A percentile compares a stretch with the other conserved stretches of the same genome.
phyloP scores from a whole-genome alignment of 2,888 invertebrate genomes.

The Brenthis hecate region DNA sequence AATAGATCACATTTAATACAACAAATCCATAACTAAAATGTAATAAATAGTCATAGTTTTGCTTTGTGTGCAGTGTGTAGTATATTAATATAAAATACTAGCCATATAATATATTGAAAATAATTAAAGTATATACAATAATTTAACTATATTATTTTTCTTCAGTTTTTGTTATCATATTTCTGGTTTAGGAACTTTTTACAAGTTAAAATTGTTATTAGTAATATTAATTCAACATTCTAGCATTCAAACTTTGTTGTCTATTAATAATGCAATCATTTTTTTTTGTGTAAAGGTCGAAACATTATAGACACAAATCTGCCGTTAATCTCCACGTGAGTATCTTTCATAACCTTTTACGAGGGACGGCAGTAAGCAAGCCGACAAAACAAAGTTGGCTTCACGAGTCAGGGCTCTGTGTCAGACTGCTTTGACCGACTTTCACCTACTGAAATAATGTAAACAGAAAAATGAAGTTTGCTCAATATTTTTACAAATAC shows the following conservation, averaged over 20 bases:
- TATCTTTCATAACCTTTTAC: slow-evolving; percentile 71
- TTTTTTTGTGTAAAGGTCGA: slow-evolving; percentile 14
- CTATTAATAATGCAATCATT: background rate
- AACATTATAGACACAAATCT: slow-evolving; percentile 52
- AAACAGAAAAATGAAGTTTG: background rate
- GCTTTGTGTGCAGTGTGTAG: too few species aligned
- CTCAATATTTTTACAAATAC: background rate
- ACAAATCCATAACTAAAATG: too few species aligned
- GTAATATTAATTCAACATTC: too few species aligned
- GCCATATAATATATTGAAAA: too few species aligned
- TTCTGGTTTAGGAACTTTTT: too few species aligned
- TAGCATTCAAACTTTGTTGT: background rate
- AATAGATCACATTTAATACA: too few species aligned
- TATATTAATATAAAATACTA: too few species aligned
- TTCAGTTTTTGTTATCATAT: too few species aligned
- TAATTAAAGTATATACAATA: too few species aligned
- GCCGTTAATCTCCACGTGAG: slow-evolving; percentile 57
- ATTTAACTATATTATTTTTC: too few species aligned
- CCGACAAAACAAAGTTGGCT: slow-evolving; percentile 55
- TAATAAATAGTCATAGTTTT: too few species aligned
- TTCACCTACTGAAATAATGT: slow-evolving; percentile 3
- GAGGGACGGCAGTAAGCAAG: slow-evolving; percentile 60
- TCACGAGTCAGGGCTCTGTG: slow-evolving; percentile 26
- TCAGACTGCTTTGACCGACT: slow-evolving; percentile 19
- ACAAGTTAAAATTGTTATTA: too few species aligned